Conservation (phyloP, 2,888 invertebrate genomes). For the Byasa hedistus region DNA sequence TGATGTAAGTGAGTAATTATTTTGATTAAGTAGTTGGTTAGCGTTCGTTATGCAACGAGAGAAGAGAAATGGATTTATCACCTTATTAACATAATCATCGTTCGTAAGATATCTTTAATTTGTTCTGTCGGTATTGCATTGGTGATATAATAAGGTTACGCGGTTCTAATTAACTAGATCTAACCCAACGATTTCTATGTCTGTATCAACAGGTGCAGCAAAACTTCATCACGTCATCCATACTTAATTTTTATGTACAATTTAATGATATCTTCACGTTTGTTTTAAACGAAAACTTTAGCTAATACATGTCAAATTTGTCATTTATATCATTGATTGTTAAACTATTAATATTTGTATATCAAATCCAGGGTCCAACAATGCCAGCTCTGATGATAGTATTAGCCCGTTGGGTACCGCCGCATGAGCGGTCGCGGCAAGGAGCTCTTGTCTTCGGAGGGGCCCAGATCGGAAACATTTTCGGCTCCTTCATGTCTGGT, state of each 20-base stretch:
- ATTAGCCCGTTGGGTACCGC: slow-evolving; percentile 82
- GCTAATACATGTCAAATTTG: neutral
- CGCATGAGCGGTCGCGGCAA: slow-evolving; percentile 79
- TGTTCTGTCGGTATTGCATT: slow-evolving; percentile 30
- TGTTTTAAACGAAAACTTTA: neutral
- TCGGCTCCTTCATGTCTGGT: slow-evolving; percentile 79
- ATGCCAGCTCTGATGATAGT: slow-evolving; percentile 84
- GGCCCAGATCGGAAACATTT: slow-evolving; percentile 79
- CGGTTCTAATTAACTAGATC: too few species aligned
- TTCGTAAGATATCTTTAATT: neutral
- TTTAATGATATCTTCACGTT: too few species aligned
- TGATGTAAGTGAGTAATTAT: too few species aligned
- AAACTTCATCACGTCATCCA: too few species aligned
- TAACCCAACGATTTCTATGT: too few species aligned
- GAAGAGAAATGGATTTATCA: neutral
- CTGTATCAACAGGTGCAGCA: too few species aligned
- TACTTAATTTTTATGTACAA: too few species aligned
- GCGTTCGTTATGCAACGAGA: too few species aligned
- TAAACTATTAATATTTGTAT: neutral
- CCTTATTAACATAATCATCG: neutral
- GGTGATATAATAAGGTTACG: too few species aligned
- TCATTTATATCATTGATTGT: neutral
- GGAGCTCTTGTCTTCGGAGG: slow-evolving; percentile 82
- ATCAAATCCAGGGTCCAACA: slow-evolving; percentile 85
- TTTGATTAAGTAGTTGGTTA: too few species aligned